These are phyloP conservation scores for Caenorhabditis macrosperma DNA, from an alignment of 2,888 invertebrate genomes.

Conservation along the genomic window DNA sequence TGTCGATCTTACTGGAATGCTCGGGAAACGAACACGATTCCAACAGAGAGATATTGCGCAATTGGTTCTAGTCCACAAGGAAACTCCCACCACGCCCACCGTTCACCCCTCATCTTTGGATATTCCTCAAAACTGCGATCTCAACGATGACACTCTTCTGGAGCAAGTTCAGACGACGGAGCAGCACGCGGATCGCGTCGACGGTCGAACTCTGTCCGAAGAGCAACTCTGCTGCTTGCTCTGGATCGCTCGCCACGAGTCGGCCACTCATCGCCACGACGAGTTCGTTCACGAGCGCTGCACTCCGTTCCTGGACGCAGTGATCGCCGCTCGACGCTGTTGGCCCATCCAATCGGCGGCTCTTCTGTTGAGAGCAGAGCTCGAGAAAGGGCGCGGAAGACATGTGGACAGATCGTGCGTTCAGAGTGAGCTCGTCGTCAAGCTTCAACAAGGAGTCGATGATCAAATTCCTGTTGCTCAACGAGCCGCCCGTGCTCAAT, in stretches of 20 bases:
- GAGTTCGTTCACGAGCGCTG: constrained; percentile 89
- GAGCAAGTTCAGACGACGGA: constrained; percentile 86
- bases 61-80: constrained; percentile 81
- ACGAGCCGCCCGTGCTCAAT: neutral
- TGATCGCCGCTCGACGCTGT: constrained; percentile 85
- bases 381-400: constrained; percentile 88
- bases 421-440: constrained; percentile 73
- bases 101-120: constrained; percentile 44
- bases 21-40: constrained; percentile 92
- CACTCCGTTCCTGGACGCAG: constrained; percentile 85
- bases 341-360: constrained; percentile 88
- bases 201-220: constrained; percentile 30
- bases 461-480: constrained; percentile 47
- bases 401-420: constrained; percentile 88
- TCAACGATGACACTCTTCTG: constrained; percentile 91
- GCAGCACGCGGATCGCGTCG: constrained; percentile 16
- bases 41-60: constrained; percentile 90
- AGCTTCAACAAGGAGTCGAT: constrained; percentile 70
- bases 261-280: constrained; percentile 87
- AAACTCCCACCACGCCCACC: neutral
- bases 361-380: constrained; percentile 86
- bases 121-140: constrained; percentile 83
- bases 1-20: constrained; percentile 83
- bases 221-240: constrained; percentile 86
- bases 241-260: constrained; percentile 85